These are phyloP conservation scores for Piprites chloris DNA, from an alignment of 2,113 vertebrate genomes.

Conservation along the genomic window DNA sequence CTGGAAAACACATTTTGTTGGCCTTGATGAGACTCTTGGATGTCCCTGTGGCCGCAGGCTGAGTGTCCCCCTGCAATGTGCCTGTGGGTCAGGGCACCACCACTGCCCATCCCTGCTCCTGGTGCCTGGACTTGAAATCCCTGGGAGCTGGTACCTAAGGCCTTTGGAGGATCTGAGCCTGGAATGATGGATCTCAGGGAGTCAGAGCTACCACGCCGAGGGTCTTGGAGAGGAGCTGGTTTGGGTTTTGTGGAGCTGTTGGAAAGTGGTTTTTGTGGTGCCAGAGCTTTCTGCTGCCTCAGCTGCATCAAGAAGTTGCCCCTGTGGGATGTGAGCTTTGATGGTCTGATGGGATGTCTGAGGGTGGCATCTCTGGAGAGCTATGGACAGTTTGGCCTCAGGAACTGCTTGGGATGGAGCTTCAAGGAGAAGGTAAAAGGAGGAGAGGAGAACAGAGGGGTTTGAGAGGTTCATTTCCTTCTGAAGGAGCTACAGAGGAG, in stretches of 20 bases:
- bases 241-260: background rate
- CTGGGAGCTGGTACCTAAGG: background rate
- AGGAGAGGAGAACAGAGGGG: background rate
- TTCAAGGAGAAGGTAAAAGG: background rate
- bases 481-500: background rate
- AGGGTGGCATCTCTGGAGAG: background rate
- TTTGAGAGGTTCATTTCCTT: background rate
- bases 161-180: background rate
- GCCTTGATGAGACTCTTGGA: background rate
- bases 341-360: accelerated
- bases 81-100: background rate
- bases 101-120: background rate
- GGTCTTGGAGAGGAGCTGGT: background rate
- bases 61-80: background rate
- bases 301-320: background rate
- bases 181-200: background rate
- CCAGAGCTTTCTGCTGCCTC: background rate
- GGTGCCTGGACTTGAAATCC: background rate
- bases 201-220: accelerated
- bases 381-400: background rate
- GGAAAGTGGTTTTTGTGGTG: background rate
- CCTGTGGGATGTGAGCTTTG: accelerated
- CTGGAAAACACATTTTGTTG: background rate
- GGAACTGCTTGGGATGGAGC: background rate
- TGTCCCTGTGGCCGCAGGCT: background rate